Evolutionary conservation across 2,113 vertebrate genomes (phyloP), one percentile per base, ranked within the genome.

Genomic region (Myodes glareolus): DNA sequence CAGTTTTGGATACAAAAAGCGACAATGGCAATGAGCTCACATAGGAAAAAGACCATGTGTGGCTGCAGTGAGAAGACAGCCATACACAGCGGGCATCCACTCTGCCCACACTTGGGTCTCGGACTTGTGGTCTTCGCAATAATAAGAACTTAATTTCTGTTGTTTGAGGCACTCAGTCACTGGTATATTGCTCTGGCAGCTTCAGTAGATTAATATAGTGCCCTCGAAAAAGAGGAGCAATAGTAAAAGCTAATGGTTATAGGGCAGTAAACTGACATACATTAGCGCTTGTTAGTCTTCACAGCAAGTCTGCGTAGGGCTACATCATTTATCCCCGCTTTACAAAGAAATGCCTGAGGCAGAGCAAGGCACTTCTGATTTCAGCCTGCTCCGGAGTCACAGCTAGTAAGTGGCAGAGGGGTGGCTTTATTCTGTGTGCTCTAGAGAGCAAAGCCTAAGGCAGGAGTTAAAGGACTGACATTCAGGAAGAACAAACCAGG

Each of bases 221-320:
- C 81, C 45, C 45, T 78, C 77, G 50, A 93, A 82, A 55, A 45
- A 90, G 81, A 96, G 31, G 21, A 96, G 29, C 39, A 78, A 84
- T 77, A 61, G 61, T 42, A 88, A 77, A 75, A 96, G 50, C 42
- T 88, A 77, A 81, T 10, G 45, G 52, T 65, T 55, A 80, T 27
- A 82, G 39, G 50, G 25, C 39, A 84, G 67, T 94, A 84, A 47
- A 82, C 13, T 89, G 52, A 67, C 61, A 67, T 36, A 47, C 58
- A 73, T 76, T 33, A 77, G 68, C 72, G 39, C 84, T 61, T 68
- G n/a, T 67, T 78, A 73, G 63, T 75, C 76, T 88, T 81, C 45
- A 47, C 13, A 45, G 80, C 45, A 93, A 77, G 61, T 91, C 58
- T 52, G 0, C 21, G 14, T 39, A 76, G 72, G 90, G 29, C 27